phyloP scores from a whole-genome alignment of 2,113 vertebrate species.

The Phrynosoma platyrhinos region DNA sequence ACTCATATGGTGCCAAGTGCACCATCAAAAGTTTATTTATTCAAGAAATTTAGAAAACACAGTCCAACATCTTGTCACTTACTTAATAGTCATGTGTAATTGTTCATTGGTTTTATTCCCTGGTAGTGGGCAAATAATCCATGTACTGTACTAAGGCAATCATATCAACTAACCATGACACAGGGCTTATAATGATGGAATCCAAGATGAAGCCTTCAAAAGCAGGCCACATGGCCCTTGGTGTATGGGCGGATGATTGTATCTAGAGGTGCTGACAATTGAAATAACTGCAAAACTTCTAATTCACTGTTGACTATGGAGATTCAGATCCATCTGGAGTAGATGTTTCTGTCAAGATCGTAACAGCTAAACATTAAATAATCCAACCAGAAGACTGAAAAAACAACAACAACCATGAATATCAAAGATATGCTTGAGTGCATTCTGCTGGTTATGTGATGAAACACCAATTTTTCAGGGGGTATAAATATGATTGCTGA shows the following conservation, averaged over 20 bases:
- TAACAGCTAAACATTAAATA: conserved; percentile 7
- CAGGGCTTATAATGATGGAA: no score
- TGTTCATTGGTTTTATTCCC: no score
- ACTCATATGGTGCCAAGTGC: no score
- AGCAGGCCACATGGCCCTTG: background rate
- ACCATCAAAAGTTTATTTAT: no score
- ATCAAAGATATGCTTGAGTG: conserved; percentile 19
- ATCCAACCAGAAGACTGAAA: background rate
- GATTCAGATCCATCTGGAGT: background rate
- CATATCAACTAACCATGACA: no score
- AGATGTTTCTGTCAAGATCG: background rate
- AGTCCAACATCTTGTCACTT: no score
- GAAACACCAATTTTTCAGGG: background rate
- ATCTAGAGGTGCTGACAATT: background rate
- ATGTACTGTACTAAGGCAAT: no score
- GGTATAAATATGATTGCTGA: conserved; percentile 9
- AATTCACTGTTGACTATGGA: background rate
- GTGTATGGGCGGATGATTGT: background rate
- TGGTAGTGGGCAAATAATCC: no score
- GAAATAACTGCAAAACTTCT: background rate
- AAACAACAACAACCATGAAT: background rate
- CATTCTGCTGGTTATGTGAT: background rate
- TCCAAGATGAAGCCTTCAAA: background rate
- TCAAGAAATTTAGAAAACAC: no score
- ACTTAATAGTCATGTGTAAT: no score